Evolutionary conservation across 2,113 vertebrate species (phyloP).

Genomic region (Chaenogobius annularis): DNA sequence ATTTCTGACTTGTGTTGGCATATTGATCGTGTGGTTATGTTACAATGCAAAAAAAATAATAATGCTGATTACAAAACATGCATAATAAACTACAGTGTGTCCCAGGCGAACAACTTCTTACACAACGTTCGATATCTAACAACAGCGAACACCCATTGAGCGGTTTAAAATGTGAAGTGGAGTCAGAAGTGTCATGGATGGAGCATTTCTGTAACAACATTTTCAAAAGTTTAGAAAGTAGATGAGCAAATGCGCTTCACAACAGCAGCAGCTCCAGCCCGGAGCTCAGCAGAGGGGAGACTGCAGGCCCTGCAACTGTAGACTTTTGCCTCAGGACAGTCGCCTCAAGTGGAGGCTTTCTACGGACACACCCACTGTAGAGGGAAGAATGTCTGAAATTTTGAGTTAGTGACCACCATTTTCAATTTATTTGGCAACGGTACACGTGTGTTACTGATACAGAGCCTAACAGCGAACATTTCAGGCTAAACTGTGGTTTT

Average conservation of each 20-base stretch:
- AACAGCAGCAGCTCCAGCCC: neutral
- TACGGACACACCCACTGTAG: neutral
- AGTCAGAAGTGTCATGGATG: neutral
- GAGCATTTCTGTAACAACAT: neutral
- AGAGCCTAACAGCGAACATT: neutral
- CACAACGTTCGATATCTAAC: neutral
- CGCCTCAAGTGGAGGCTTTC: neutral
- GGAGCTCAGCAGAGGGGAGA: neutral
- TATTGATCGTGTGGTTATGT: neutral
- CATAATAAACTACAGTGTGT: neutral
- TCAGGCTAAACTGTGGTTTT: neutral
- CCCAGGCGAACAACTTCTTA: neutral
- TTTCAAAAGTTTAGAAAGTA: slow-evolving; percentile 4
- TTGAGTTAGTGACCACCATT: neutral
- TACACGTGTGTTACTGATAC: neutral
- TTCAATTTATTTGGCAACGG: neutral
- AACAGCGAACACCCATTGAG: neutral
- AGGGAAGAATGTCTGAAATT: neutral
- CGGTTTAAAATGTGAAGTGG: neutral
- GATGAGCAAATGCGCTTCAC: neutral
- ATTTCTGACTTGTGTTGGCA: too few relatives aligned
- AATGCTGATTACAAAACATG: neutral
- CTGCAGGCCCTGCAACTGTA: neutral
- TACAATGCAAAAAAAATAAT: neutral
- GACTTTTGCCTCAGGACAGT: slow-evolving; percentile 1